Conservation (phyloP, 2,113 vertebrate genomes). For the Saguinus midas region DNA sequence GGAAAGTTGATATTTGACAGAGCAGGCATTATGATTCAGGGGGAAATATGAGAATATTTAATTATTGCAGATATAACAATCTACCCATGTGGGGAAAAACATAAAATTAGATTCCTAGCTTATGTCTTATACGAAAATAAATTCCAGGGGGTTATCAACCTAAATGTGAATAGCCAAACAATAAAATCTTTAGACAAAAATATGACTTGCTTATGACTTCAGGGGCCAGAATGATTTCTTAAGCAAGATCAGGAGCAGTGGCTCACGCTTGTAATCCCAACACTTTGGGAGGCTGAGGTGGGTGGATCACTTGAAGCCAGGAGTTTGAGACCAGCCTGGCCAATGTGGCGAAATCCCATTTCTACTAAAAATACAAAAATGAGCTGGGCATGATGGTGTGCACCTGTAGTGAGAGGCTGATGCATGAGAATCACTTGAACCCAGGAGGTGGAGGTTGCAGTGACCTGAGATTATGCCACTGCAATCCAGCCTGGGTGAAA, state of each 20-base stretch:
- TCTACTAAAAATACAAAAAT: too few relatives aligned
- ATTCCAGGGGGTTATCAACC: neutral
- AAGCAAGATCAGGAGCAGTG: neutral
- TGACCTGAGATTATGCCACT: too few relatives aligned
- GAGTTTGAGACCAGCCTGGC: too few relatives aligned
- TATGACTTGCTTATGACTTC: neutral
- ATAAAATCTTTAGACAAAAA: neutral
- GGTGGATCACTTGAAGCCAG: too few relatives aligned
- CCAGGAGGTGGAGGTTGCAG: too few relatives aligned
- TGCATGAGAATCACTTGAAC: too few relatives aligned
- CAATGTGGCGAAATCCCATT: too few relatives aligned
- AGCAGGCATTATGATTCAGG: neutral
- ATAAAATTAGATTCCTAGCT: neutral
- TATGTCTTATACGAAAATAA: neutral
- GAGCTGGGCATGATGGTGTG: too few relatives aligned
- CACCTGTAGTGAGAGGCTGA: too few relatives aligned
- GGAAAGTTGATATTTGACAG: neutral
- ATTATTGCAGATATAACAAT: neutral
- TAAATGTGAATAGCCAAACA: neutral
- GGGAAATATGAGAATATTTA: neutral
- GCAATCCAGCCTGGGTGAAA: too few relatives aligned
- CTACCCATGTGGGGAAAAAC: neutral
- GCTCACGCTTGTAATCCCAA: too few relatives aligned
- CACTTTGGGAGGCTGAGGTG: too few relatives aligned
- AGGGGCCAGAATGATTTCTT: neutral